Base-by-base conservation (phyloP, 2,888 invertebrate genomes). In the Drosophila infuscata region DNA sequence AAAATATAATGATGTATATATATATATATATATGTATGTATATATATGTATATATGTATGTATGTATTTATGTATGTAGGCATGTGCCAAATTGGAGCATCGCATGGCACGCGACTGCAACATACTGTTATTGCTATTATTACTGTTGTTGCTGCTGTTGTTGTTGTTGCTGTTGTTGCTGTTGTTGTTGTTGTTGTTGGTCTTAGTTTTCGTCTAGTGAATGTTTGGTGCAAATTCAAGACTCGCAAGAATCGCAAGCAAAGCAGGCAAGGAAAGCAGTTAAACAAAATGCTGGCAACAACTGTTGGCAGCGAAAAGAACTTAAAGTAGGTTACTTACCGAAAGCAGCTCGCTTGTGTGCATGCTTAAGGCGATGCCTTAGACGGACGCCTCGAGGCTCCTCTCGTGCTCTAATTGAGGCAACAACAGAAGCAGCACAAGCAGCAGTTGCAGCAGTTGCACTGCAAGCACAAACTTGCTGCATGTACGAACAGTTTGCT, bases 401-500 rank as follows among this genome's bases (percentile, higher is more conserved):
- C 35, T 59, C 65, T 75, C 36, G 68, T 66, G 77, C 73, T 83
- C 83, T 86, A 86, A 81, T 81, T 83, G 79, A 78, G 84, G 82
- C 53, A 46, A 25, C 8, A 46, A 46, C 20, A 43, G 43, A 0
- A 43, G 43, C 38, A 38, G 38, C 17, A 38, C 25, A 25, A n/a
- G 8, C 38, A 17, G 38, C 11, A 41, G n/a, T 9, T 9, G 20
- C 1, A 3, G 43, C 43, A 20, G 46, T 46, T 46, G 46, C 46
- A 46, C 20, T 15, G 46, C 46, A 20, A 74, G 68, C 58, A 46
- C 69, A 86, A 86, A 82, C 72, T 83, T 87, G 76, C 88, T 70
- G 76, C 88, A 87, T 84, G 84, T 87, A 87, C 84, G 88, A 84
- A 87, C 84, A 74, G 84, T 87, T 87, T 83, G 88, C 82, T 87